Conservation (phyloP, 2,888 invertebrate species). For the Sinohyriopsis cumingii region DNA sequence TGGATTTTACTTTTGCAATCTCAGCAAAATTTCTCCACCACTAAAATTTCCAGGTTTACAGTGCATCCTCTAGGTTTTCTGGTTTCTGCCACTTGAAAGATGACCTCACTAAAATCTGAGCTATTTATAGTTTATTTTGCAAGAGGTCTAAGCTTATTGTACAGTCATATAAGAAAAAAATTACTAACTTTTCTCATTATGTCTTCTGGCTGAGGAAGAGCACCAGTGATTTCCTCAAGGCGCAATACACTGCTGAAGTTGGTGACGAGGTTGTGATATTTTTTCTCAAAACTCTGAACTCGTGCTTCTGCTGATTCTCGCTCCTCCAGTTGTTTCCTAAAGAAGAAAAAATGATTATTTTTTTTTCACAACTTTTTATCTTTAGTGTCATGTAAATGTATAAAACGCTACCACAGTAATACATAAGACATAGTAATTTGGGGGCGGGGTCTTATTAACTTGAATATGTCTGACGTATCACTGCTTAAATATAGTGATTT, state of each 20-base stretch:
- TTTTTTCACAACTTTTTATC: not conserved
- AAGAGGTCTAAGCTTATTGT: too few species aligned
- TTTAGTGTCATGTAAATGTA: not conserved
- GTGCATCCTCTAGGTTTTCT: too few species aligned
- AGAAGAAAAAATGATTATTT: conserved; percentile 1
- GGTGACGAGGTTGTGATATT: conserved; percentile 47
- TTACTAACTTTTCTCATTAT: conserved; percentile 45
- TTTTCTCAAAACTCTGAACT: conserved; percentile 45
- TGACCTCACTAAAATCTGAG: too few species aligned
- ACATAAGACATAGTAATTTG: too few species aligned
- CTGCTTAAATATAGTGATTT: too few species aligned
- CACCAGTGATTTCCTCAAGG: conserved; percentile 35
- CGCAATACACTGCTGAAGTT: conserved; percentile 52
- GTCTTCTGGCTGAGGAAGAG: conserved; percentile 42
- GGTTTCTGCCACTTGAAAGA: too few species aligned
- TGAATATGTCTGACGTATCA: too few species aligned
- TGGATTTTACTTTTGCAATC: conserved; percentile 1
- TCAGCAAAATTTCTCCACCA: not conserved
- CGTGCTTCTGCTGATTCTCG: conserved; percentile 56
- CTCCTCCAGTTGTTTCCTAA: conserved; percentile 60
- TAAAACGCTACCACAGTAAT: not conserved
- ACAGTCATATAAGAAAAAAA: not conserved
- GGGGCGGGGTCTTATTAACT: too few species aligned
- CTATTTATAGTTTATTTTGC: too few species aligned
- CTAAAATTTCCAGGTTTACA: too few species aligned